Percentiles rank a stretch among this genome's conserved stretches.
Evolutionary conservation across 2,797 vertebrate species (phyloP).

Genomic region (Ceryle rudis): DNA sequence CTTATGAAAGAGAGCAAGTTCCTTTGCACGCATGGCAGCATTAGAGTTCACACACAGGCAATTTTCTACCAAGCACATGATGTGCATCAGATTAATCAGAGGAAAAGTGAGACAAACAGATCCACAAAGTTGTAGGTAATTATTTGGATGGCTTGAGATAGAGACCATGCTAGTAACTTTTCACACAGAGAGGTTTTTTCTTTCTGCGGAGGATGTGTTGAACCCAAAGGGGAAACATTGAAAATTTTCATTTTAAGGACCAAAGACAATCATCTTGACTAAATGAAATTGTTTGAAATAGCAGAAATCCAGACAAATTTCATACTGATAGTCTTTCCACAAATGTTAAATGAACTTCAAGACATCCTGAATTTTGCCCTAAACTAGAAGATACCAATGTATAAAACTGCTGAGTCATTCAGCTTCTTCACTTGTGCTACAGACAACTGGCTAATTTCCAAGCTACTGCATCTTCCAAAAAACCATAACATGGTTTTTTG

Average conservation of each 20-base stretch:
- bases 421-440: background rate
- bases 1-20: background rate
- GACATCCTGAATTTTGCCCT: background rate
- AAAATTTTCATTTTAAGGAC: background rate
- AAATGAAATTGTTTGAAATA: background rate
- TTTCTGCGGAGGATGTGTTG: background rate
- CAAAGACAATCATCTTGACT: background rate
- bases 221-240: background rate
- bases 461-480: background rate
- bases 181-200: background rate
- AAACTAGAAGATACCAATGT: background rate
- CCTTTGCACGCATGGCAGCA: background rate
- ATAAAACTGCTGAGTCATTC: background rate
- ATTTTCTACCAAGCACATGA: accelerated
- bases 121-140: background rate
- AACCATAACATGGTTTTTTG: background rate
- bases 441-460: background rate
- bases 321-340: background rate
- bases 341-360: background rate
- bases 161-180: background rate
- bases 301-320: background rate
- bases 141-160: background rate
- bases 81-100: background rate
- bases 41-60: background rate
- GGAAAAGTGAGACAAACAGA: background rate